These are phyloP conservation scores for Fragum sueziense DNA, from an alignment of 2,888 invertebrate species.

Conservation along the genomic window DNA sequence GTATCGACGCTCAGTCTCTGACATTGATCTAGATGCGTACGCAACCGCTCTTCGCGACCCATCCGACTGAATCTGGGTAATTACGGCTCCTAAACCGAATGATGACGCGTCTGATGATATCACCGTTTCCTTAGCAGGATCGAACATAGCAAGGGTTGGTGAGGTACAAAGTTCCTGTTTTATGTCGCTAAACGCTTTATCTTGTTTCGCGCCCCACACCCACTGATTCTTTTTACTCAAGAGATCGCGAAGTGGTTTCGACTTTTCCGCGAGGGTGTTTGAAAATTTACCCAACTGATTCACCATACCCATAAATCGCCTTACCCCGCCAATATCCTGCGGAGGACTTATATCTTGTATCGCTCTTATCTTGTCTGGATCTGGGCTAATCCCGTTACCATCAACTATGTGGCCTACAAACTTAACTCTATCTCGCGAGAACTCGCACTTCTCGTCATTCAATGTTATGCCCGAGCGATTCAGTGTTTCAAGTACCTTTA, in stretches of 20 bases:
- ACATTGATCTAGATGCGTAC: neutral
- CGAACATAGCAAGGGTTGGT: neutral
- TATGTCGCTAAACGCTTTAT: conserved; percentile 8
- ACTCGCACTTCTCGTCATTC: conserved; percentile 55
- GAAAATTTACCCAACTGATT: conserved; percentile 44
- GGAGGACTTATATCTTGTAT: conserved; percentile 5
- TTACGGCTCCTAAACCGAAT: conserved; percentile 2
- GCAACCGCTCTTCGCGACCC: conserved; percentile 5
- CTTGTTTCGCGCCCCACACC: conserved; percentile 28
- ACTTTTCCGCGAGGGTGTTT: conserved; percentile 22
- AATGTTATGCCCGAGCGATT: conserved; percentile 50
- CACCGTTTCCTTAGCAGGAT: neutral
- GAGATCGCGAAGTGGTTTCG: conserved; percentile 34
- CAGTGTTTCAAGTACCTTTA: conserved; percentile 16
- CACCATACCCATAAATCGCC: conserved; percentile 42
- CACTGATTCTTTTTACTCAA: conserved; percentile 29
- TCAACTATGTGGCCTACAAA: conserved; percentile 49
- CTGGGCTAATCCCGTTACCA: conserved; percentile 34
- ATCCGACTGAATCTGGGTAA: neutral
- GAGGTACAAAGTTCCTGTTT: conserved; percentile 21
- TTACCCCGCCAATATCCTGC: conserved; percentile 6
- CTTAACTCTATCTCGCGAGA: conserved; percentile 33
- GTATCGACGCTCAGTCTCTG: conserved; percentile 21
- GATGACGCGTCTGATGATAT: conserved; percentile 15
- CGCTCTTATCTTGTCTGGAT: conserved; percentile 38